phyloP scores from a whole-genome alignment of 2,888 invertebrate species.

The Meandrusa payeni region DNA sequence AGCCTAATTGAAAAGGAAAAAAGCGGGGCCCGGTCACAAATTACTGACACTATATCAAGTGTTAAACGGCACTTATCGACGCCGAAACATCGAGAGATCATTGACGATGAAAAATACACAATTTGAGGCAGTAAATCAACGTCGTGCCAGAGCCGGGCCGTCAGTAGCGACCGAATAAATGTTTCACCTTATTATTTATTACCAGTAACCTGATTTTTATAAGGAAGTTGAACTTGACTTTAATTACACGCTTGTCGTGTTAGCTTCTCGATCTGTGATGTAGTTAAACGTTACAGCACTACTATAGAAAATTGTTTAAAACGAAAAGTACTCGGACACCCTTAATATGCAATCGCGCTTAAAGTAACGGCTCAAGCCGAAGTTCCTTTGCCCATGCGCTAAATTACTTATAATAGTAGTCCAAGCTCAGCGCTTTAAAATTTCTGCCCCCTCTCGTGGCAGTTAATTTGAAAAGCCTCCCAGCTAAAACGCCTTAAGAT shows the following conservation, averaged over 20 bases:
- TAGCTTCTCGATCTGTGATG: constrained; percentile 13
- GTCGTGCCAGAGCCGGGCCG: constrained; percentile 45
- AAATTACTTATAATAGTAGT: too few relatives aligned
- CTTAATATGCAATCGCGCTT: too few relatives aligned
- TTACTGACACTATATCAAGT: constrained; percentile 80
- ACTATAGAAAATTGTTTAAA: too few relatives aligned
- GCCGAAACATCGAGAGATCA: constrained; percentile 68
- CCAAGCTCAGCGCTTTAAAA: too few relatives aligned
- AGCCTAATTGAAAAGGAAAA: constrained; percentile 75
- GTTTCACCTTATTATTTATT: constrained; percentile 70
- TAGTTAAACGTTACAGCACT: too few relatives aligned
- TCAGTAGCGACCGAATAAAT: constrained; percentile 56
- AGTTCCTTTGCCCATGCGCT: too few relatives aligned
- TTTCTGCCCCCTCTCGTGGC: too few relatives aligned
- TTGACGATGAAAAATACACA: constrained; percentile 77
- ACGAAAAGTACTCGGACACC: too few relatives aligned
- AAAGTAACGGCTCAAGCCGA: too few relatives aligned
- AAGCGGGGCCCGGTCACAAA: constrained; percentile 68
- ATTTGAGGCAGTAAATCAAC: constrained; percentile 75
- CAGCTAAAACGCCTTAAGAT: too few relatives aligned
- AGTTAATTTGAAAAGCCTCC: too few relatives aligned
- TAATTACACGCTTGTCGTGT: constrained; percentile 45
- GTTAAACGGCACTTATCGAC: constrained; percentile 78
- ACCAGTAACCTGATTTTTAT: constrained; percentile 56
- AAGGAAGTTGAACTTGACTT: constrained; percentile 44